A percentile compares a stretch with the other conserved stretches of the same genome.
Conservation (phyloP, 2,797 vertebrate species). For the Hirundo rustica region DNA sequence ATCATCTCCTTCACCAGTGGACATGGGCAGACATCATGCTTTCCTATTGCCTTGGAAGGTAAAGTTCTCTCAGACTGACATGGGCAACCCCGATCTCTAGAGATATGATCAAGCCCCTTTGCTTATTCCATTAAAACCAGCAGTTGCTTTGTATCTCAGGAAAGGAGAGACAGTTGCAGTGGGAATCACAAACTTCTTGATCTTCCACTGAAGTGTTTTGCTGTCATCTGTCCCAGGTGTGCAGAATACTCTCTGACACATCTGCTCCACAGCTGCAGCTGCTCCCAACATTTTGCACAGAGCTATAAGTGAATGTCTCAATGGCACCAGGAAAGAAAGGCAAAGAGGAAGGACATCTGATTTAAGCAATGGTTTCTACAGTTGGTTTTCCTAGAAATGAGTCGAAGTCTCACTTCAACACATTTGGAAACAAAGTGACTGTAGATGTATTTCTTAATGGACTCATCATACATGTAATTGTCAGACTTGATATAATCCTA, state of each 20-base stretch:
- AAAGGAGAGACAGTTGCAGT: rapidly evolving
- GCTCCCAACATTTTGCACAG: neutral
- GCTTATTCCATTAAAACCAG: neutral
- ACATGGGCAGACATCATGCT: rapidly evolving
- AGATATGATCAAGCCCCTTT: rapidly evolving
- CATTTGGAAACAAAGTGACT: neutral
- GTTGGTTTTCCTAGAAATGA: neutral
- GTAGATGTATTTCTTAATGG: neutral
- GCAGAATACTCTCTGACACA: neutral
- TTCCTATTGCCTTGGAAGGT: neutral
- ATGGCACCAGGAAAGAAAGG: neutral
- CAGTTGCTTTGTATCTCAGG: neutral
- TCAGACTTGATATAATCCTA: neutral
- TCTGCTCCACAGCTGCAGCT: neutral
- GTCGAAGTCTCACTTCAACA: neutral
- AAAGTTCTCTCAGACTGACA: neutral
- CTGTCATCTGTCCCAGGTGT: no score
- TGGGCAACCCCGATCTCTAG: neutral
- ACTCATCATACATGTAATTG: neutral
- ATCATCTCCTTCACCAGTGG: neutral
- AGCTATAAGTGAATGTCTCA: neutral
- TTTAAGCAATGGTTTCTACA: neutral
- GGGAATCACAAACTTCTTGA: neutral
- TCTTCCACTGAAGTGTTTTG: neutral
- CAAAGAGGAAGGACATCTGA: neutral